Base-by-base conservation (phyloP, 2,797 vertebrate species). In the Bryconaethiops microstoma region DNA sequence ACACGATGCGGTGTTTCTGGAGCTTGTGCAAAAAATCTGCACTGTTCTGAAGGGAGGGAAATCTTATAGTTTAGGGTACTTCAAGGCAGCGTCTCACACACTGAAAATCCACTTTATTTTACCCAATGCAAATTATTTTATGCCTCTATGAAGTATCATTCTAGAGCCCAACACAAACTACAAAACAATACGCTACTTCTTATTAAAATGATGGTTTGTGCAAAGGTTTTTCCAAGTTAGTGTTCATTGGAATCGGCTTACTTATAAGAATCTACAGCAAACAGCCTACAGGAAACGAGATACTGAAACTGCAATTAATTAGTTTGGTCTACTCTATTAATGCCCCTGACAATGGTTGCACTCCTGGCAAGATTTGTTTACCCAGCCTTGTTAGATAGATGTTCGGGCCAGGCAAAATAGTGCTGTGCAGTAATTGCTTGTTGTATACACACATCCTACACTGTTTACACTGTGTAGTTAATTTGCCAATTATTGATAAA, bases 401-500 rank as follows among this genome's bases (percentile, higher is more conserved):
- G 52, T 73, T 52, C 29, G n/a, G 55, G 54, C 63, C n/a, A 54
- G 25, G 64, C 40, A 48, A 48, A n/a, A 23, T 40, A 29, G 29
- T 62, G 21, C 21, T 57, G 59, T 48, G 16, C 17, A 0, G 5
- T 81, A 76, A 76, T 57, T 60, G 71, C 54, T 68, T 40, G 45
- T 52, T 77, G 60, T 75, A 57, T 4, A 48, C 23, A 35, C 67
- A 68, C 73, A 59, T 70, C 39, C 57, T 57, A 45, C 50, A 50
- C 40, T 29, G 50, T 42, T 39, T 40, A 42, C 45, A 7, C 4
- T 21, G 8, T 9, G 52, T 57, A 52, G 59, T 78, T 73, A 71
- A 69, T 71, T 79, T 6, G 55, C 59, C 39, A 65, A 74, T 79
- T 77, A 76, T 52, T 76, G 6, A 83, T 73, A 72, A 74, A 78